Evolutionary conservation across 2,113 vertebrate genomes (phyloP), one percentile per base, ranked within the genome.

Genomic region (Cottus gobio): DNA sequence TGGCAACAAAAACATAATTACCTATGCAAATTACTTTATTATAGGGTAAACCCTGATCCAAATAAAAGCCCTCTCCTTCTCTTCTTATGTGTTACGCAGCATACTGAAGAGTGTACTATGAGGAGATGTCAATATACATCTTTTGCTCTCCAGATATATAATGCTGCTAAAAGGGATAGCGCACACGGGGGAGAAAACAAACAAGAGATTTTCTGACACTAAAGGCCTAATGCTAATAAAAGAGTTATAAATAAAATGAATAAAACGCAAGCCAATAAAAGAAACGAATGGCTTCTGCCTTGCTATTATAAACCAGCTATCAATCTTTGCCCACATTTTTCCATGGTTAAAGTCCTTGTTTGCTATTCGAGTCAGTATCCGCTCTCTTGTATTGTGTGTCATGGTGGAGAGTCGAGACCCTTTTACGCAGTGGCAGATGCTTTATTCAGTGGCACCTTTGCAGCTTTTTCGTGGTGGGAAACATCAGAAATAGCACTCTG

Each of bases 401-500:
- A 83, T 28, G 76, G 75, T 77, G 82, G 79, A 89, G 85, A 85
- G 83, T 72, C 28, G 61, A 90, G 85, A 87, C 62, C 54, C 60
- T 91, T 93, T 89, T 78, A 84, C 89, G 87, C 77, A 87, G 86
- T 74, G 87, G 75, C 87, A 74, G 80, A 86, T 86, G 79, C 87
- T 90, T 94, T 89, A 93, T 92, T 93, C 77, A 79, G 68, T 44
- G 83, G 85, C 82, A 90, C 87, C 90, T 89, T 70, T 84, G 89
- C 83, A 85, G 77, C 91, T 80, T 90, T 90, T 58, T 91, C 93
- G 94, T 62, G 82, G 89, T 95, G 93, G 94, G 13, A 92, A 93
- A 96, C 94, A 95, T 91, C 89, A 84, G 82, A 87, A 94, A 91
- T 92, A 69, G 78, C 84, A 87, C 86, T 92, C 91, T 89, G 80